Evolutionary conservation across 2,113 vertebrate species (phyloP), one percentile per base, ranked within the genome.

Genomic region (Neogobius melanostomus): DNA sequence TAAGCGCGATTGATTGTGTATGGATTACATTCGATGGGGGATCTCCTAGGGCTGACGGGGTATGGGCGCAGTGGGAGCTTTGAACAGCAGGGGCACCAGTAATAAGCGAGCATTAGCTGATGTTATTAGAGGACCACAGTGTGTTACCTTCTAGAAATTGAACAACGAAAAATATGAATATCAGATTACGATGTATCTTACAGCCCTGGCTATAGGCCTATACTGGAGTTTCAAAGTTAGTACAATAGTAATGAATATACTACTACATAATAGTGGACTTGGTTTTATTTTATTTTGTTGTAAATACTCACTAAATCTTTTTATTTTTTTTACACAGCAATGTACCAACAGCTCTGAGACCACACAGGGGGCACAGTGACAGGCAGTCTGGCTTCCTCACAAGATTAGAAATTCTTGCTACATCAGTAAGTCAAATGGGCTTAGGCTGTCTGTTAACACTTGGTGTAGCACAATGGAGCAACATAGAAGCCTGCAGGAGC

Each of bases 81-180:
- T 79, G 53, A 85, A 86, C 92, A 92, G 88, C 84, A 93, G 92
- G 82, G 92, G 91, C 87, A 85, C 85, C 79, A 90, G 84, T 71
- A 82, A 83, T 72, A 80, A 82, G 61, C 74, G 54, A 56, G 75
- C 73, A 75, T 52, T 21, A 44, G 50, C 49, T 12, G 57, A 53
- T 79, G 5, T 51, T 17, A 9, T 64, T 7, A 67, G 54, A 72
- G 42, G 74, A 21, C 17, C 8, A 42, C 57, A 44, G 76, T 36
- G 78, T 28, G 77, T 57, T 8, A 46, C 10, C 72, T 77, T 73
- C 71, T 53, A 64, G 12, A 57, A 12, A 77, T 53, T 49, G 10
- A 64, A 77, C 11, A 42, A 61, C 42, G 44, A 15, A 61, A 45
- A 15, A 6, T 42, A 45, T 77, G 66, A 28, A 15, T 61, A 54